Base-by-base conservation (phyloP, 2,888 invertebrate genomes). In the Arenicola marina region DNA sequence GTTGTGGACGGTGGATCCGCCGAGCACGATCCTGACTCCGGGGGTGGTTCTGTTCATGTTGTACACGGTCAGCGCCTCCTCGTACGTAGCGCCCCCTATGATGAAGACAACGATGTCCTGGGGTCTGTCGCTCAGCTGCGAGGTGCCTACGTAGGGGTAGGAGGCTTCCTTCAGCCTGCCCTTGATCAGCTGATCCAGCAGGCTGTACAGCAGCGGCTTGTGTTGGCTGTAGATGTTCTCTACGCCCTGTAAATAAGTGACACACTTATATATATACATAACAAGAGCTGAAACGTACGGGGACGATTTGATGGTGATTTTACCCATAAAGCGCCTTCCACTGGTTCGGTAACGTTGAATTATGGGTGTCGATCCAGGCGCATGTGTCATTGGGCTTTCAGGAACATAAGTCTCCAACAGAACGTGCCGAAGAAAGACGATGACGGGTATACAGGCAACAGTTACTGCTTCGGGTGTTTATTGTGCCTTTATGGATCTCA, bases 181-280 rank as follows among this genome's bases (percentile, higher is more conserved):
- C 80, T 93, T 95, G 38, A 93, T 88, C 0, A 96, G 86, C 78
- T 95, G 93, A 75, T 97, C 97, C 0, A 99, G 81, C 0, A 92
- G 90, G 79, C 94, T 93, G 74, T 91, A 90, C 4, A 99, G 84
- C 29, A 95, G 86, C 0, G 99, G 97, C n/a, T 91, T 91, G 84
- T 99, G 99, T 79, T 99, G 99, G 0, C 99, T 98, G 85, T 96
- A 99, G 66, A 99, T 93, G 84, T 99, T 99, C 82, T 99, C 99
- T 0, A 99, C 97, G 1, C 97, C 99, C 85, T 91, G 92, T 45
- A 28, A 3, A 21, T 11, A 58, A n/a, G 21, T n/a, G n/a, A n/a
- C n/a, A n/a, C n/a, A n/a, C n/a, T n/a, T n/a, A n/a, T n/a, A n/a
- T n/a, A n/a, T n/a, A n/a, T n/a, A n/a, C n/a, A n/a, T n/a, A n/a